A percentile compares a stretch with the other conserved stretches of the same genome.
Conservation (phyloP, 2,888 invertebrate genomes). For the Ischnura elegans region DNA sequence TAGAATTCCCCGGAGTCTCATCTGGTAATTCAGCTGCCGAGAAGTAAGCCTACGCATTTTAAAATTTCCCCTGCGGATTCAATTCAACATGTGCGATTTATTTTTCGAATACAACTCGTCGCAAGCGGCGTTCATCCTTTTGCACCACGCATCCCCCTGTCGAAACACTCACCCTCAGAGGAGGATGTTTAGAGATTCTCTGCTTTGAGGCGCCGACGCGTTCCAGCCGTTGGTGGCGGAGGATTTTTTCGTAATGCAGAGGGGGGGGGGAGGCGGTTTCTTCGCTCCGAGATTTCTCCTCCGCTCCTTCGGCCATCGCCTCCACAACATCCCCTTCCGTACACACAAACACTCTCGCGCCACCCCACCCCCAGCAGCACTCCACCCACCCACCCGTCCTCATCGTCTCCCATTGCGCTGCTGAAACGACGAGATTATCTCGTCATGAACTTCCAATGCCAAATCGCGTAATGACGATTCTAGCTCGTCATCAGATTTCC, state of each 20-base stretch:
- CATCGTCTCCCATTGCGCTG: no score
- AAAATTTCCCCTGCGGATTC: no score
- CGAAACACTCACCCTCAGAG: slow-evolving; percentile 53
- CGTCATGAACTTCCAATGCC: no score
- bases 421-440: no score
- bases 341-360: neutral
- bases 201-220: slow-evolving; percentile 51
- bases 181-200: slow-evolving; percentile 58
- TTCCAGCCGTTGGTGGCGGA: neutral
- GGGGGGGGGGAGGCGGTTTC: no score
- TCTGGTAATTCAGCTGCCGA: no score
- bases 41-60: no score
- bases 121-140: neutral
- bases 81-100: no score
- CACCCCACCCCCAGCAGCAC: neutral
- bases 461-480: no score
- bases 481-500: no score
- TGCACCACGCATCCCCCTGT: slow-evolving; percentile 34
- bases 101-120: neutral
- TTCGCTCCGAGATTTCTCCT: slow-evolving; percentile 25
- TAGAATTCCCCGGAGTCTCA: no score
- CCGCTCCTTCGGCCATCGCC: no score
- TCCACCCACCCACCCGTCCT: slow-evolving; percentile 47
- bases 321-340: slow-evolving; percentile 64
- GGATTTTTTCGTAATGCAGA: slow-evolving; percentile 49